These are phyloP conservation scores for Globicephala melas DNA, from an alignment of 2,113 vertebrate genomes.

Conservation along the genomic window DNA sequence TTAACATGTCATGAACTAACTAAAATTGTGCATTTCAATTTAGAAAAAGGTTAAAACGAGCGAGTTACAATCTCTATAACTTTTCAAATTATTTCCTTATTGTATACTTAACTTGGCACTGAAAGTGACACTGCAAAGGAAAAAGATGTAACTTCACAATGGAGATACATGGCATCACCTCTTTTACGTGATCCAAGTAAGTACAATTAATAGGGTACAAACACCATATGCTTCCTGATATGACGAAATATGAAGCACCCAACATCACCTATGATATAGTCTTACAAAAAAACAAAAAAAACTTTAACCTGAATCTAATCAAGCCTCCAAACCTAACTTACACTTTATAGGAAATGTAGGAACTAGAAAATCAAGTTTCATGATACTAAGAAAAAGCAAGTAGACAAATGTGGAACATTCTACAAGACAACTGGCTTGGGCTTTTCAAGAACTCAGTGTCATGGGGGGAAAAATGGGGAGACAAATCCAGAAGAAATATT, in stretches of 20 bases:
- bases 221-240: not conserved
- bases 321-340: not conserved
- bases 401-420: not conserved
- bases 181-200: not conserved
- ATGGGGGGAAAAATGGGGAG: not conserved
- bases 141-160: not conserved
- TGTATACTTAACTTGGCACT: not conserved
- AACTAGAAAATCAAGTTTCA: not conserved
- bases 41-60: not conserved
- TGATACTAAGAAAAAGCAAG: not conserved
- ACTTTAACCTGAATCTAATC: not conserved
- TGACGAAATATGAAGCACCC: fast-evolving
- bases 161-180: too few species aligned
- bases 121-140: not conserved
- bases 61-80: not conserved
- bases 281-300: too few species aligned
- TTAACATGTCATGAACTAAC: not conserved
- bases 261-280: not conserved
- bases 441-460: not conserved
- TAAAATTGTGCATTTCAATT: not conserved
- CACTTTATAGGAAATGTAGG: not conserved
- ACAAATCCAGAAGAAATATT: not conserved
- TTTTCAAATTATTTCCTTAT: not conserved
- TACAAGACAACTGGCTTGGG: not conserved
- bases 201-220: not conserved